Conservation (phyloP, 2,113 vertebrate genomes). For the Forbesichthys agassizii region DNA sequence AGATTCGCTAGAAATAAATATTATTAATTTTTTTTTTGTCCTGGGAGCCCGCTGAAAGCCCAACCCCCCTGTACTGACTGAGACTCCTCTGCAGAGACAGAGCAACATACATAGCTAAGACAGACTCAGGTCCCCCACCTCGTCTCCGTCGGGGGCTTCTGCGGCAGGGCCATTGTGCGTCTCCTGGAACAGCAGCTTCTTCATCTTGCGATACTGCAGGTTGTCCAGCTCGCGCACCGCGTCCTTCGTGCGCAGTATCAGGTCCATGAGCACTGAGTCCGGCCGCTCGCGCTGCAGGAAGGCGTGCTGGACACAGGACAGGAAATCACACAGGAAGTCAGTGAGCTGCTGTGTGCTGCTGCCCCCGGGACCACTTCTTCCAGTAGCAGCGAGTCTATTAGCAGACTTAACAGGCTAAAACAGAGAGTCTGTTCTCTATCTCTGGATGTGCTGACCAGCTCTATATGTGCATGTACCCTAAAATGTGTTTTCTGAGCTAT, state of each 20-base stretch:
- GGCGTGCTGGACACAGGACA: slow-evolving; percentile 74
- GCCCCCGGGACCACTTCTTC: slow-evolving; percentile 46
- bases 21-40: too few species aligned
- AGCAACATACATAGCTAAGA: background rate
- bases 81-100: background rate
- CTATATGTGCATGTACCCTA: too few species aligned
- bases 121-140: slow-evolving; percentile 68
- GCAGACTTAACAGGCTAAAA: slow-evolving; percentile 28
- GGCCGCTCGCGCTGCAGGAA: slow-evolving; percentile 86
- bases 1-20: too few species aligned
- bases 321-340: slow-evolving; percentile 4
- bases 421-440: slow-evolving; percentile 31
- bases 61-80: background rate
- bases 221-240: slow-evolving; percentile 91
- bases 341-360: background rate
- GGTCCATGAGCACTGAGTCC: slow-evolving; percentile 86
- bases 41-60: too few species aligned
- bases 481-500: too few species aligned
- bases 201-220: slow-evolving; percentile 93
- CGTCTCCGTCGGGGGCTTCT: slow-evolving; percentile 85
- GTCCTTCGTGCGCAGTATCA: slow-evolving; percentile 89
- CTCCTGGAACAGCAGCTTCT: slow-evolving; percentile 92
- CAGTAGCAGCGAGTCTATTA: slow-evolving; percentile 53
- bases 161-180: slow-evolving; percentile 86
- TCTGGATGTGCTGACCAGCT: background rate